phyloP scores from a whole-genome alignment of 2,888 invertebrate genomes.

The Eulithis testata region DNA sequence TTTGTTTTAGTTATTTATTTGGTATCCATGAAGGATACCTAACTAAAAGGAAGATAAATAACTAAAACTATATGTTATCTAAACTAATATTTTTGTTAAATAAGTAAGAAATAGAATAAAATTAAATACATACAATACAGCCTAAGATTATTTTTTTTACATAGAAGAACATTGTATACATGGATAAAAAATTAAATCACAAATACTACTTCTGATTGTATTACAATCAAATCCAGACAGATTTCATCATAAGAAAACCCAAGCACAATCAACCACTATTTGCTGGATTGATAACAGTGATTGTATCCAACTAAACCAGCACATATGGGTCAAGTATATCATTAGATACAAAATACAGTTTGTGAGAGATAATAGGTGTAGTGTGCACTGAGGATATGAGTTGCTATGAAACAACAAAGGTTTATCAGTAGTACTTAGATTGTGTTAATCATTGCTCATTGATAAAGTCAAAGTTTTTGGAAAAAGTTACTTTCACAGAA shows the following conservation, averaged over 20 bases:
- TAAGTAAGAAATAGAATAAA: too few relatives aligned
- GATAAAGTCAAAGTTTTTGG: neutral
- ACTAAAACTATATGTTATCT: too few relatives aligned
- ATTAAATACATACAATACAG: too few relatives aligned
- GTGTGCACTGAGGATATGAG: neutral
- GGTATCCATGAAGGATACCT: too few relatives aligned
- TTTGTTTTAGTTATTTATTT: too few relatives aligned
- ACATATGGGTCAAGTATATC: slow-evolving; percentile 21
- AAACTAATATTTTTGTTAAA: too few relatives aligned
- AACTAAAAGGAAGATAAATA: too few relatives aligned
- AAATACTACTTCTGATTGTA: too few relatives aligned
- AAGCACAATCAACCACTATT: neutral
- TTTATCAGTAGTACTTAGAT: slow-evolving; percentile 6
- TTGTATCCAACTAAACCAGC: neutral
- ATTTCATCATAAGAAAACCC: neutral
- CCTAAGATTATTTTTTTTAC: too few relatives aligned
- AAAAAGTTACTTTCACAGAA: too few relatives aligned
- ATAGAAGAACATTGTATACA: too few relatives aligned
- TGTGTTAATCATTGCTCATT: slow-evolving; percentile 11
- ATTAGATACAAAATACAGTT: slow-evolving; percentile 8
- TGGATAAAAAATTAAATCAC: too few relatives aligned
- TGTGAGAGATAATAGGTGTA: neutral
- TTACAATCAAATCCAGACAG: neutral
- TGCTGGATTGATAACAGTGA: neutral
- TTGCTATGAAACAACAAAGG: slow-evolving; percentile 1